phyloP scores from a whole-genome alignment of 1,140 invertebrate genomes.

The Drosophila albomicans region DNA sequence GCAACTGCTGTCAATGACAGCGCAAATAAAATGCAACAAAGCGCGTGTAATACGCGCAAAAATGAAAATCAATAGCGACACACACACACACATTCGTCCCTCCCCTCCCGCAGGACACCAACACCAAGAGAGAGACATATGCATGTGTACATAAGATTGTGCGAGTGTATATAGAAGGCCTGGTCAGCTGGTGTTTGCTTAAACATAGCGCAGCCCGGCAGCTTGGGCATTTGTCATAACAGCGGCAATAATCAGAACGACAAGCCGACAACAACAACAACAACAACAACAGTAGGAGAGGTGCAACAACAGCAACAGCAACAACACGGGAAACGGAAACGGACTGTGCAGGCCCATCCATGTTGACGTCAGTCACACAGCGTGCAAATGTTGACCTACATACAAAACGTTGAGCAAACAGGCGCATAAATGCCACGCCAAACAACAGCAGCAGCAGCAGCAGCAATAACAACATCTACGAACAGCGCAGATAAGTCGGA shows the following conservation, averaged over 20 bases:
- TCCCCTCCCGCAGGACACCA: background rate
- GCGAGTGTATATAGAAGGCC: slow-evolving; percentile 22
- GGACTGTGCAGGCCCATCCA: slow-evolving; percentile 67
- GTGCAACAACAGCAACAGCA: slow-evolving; percentile 58
- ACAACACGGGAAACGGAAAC: slow-evolving; percentile 73
- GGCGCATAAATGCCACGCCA: slow-evolving; percentile 77
- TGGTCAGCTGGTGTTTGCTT: slow-evolving; percentile 38
- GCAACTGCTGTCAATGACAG: slow-evolving; percentile 78
- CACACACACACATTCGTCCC: slow-evolving; percentile 8
- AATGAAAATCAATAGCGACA: slow-evolving; percentile 73
- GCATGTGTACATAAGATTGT: slow-evolving; percentile 2
- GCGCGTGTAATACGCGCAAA: slow-evolving; percentile 75
- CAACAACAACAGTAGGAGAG: slow-evolving; percentile 36
- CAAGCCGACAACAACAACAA: slow-evolving; percentile 42
- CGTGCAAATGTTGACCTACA: slow-evolving; percentile 82
- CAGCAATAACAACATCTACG: slow-evolving; percentile 26
- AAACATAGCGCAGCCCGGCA: slow-evolving; percentile 23
- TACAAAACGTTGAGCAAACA: slow-evolving; percentile 79
- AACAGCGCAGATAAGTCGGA: slow-evolving; percentile 64
- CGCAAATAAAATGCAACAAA: slow-evolving; percentile 80
- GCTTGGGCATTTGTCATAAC: slow-evolving; percentile 71
- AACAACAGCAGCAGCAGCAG: slow-evolving; percentile 58
- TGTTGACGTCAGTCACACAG: slow-evolving; percentile 78
- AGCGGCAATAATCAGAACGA: slow-evolving; percentile 67
- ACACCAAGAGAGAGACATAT: slow-evolving; percentile 19